Percentiles rank a stretch among this genome's conserved stretches.
Conservation (phyloP, 2,888 invertebrate species). For the Mythimna vitellina region DNA sequence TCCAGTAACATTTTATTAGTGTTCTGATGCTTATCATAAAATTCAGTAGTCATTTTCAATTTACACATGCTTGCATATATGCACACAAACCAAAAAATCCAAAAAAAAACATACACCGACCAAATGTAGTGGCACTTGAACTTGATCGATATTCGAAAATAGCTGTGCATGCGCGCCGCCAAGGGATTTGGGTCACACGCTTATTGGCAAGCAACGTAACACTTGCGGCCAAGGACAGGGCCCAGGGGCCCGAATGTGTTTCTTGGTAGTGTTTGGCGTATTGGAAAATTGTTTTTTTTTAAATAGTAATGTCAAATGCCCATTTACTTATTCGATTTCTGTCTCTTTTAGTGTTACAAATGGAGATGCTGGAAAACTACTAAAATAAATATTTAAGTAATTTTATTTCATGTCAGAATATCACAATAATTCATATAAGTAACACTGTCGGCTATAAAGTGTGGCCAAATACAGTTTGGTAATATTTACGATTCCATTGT, state of each 20-base stretch:
- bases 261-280: constrained; percentile 18
- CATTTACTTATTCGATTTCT: neutral
- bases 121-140: constrained; percentile 76
- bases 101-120: constrained; percentile 46
- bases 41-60: neutral
- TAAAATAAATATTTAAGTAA: neutral
- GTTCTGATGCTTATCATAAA: neutral
- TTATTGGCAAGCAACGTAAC: constrained; percentile 82
- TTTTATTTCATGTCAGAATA: constrained; percentile 15
- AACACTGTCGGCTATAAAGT: constrained; percentile 21
- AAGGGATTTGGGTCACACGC: constrained; percentile 86
- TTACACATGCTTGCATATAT: neutral
- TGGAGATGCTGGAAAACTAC: neutral
- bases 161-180: constrained; percentile 72
- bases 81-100: neutral
- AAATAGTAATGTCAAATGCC: neutral
- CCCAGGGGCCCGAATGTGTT: constrained; percentile 56
- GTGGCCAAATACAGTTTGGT: constrained; percentile 33
- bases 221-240: constrained; percentile 82
- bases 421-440: constrained; percentile 40
- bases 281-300: neutral
- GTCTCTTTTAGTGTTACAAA: neutral
- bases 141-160: constrained; percentile 84
- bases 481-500: constrained; percentile 54
- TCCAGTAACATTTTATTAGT: neutral